Evolutionary conservation across 2,888 invertebrate genomes (phyloP), one percentile per base, ranked within the genome.

Genomic region (Omphaloscelis lunosa): DNA sequence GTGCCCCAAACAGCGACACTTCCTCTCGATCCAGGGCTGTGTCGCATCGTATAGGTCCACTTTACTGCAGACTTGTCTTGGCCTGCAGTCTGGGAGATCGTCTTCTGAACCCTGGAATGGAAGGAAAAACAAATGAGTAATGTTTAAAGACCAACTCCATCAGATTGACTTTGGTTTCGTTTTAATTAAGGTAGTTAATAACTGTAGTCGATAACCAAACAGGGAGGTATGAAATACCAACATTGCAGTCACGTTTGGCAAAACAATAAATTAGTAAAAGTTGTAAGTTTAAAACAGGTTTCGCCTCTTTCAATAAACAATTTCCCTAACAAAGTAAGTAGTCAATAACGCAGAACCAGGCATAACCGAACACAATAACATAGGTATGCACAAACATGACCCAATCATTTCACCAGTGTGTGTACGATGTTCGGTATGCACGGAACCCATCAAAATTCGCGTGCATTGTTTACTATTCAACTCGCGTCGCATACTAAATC

Each of bases 1-100:
- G 80, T 97, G 97, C 67, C 97, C 97, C 77, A 98, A 97, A 94
- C 99, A 99, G 80, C 98, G 97, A 92, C 99, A 99, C 92, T 98
- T 98, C 89, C 98, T 97, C 94, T 99, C 99, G 67, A 98, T 97
- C 98, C 99, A 99, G 17, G 99, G 99, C 75, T 98, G 97, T 8
- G 95, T 92, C 65, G 95, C 95, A 90, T 98, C 98, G 94, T 99
- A 99, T 34, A 98, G 96, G 95, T 99, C 99, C 82, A 99, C 98
- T 95, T 98, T 98, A 91, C 98, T 98, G 97, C 99, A 99, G 48
- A 99, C 98, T 76, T 98, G 98, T 90, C 98, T 97, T 58, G 98
- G 97, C 72, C 98, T 97, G 94, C 99, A 99, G 89, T 98, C 97
- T 12, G 98, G 98, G 70, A 99, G 96, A 89, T 98, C 98, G 9